phyloP scores from a whole-genome alignment of 1,140 invertebrate species.

The Aethina tumida region DNA sequence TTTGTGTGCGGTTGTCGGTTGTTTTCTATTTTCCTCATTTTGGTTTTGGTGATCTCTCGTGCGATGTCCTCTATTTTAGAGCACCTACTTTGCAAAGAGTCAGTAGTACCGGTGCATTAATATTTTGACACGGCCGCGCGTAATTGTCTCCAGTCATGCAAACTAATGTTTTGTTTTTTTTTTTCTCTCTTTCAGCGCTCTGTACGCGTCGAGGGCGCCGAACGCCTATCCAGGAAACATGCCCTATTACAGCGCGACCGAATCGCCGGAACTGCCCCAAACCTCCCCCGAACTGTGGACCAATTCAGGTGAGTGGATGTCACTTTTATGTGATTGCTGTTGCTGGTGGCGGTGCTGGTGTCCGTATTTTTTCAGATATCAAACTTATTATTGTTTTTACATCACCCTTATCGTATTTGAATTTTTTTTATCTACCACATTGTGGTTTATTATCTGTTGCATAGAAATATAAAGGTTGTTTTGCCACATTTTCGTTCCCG shows the following conservation, averaged over 20 bases:
- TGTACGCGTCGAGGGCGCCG: slow-evolving; percentile 27
- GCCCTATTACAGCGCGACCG: slow-evolving; percentile 30
- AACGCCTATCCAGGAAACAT: slow-evolving; percentile 20
- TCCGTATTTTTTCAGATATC: no score
- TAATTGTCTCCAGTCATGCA: no score
- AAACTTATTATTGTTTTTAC: no score
- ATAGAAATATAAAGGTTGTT: no score
- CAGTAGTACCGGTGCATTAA: slow-evolving; percentile 8
- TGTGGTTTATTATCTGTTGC: no score
- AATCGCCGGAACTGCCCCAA: slow-evolving; percentile 23
- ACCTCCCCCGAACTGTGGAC: slow-evolving; percentile 28
- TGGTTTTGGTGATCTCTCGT: slow-evolving; percentile 3
- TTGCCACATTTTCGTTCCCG: no score
- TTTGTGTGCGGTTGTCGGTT: slow-evolving; percentile 8
- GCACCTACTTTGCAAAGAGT: slow-evolving; percentile 17
- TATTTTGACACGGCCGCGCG: neutral
- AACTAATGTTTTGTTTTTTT: slow-evolving; percentile 6
- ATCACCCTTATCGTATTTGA: no score
- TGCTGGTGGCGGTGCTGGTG: no score
- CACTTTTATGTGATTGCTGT: no score
- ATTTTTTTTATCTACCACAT: no score
- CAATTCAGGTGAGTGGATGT: slow-evolving; percentile 26
- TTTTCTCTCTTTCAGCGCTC: slow-evolving; percentile 26
- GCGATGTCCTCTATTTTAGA: slow-evolving; percentile 21
- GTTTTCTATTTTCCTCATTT: slow-evolving; percentile 4